These are phyloP conservation scores for Thyatira batis DNA, from an alignment of 2,888 invertebrate genomes.

Conservation along the genomic window DNA sequence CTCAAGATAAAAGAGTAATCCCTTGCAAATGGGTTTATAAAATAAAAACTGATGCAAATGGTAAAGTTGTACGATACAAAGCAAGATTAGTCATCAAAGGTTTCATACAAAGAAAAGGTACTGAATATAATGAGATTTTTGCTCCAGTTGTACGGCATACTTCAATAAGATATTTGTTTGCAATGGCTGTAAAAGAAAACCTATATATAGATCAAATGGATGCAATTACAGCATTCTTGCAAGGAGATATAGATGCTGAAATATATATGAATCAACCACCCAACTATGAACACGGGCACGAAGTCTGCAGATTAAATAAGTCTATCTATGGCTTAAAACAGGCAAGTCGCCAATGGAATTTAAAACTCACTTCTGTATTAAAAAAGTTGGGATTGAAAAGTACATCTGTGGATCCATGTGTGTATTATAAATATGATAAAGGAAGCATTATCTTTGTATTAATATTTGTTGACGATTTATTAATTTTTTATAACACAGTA, in stretches of 20 bases:
- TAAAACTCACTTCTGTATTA: constrained; percentile 12
- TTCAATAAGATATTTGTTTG: constrained; percentile 9
- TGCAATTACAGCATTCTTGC: constrained; percentile 11
- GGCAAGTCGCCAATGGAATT: constrained; percentile 19
- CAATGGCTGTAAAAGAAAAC: constrained; percentile 9
- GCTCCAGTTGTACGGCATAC: constrained; percentile 15
- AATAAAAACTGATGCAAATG: constrained; percentile 21
- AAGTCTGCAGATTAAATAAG: constrained; percentile 13
- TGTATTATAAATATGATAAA: constrained; percentile 14
- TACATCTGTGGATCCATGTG: constrained; percentile 18
- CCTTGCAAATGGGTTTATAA: constrained; percentile 33
- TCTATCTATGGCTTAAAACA: constrained; percentile 12
- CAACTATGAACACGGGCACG: constrained; percentile 9
- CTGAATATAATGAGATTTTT: constrained; percentile 15
- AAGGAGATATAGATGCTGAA: constrained; percentile 17
- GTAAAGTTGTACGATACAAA: constrained; percentile 22
- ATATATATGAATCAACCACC: constrained; percentile 17
- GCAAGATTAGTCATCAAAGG: constrained; percentile 33
- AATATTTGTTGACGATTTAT: constrained; percentile 13
- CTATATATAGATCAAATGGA: constrained; percentile 16
- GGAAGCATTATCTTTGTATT: constrained; percentile 4
- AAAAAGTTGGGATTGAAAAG: constrained; percentile 13
- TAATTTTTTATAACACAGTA: constrained; percentile 10
- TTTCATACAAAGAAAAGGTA: constrained; percentile 21
- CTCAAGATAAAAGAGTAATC: constrained; percentile 18